These are phyloP conservation scores for Oxygymnocypris stewartii DNA, from an alignment of 2,113 vertebrate species.

Conservation along the genomic window DNA sequence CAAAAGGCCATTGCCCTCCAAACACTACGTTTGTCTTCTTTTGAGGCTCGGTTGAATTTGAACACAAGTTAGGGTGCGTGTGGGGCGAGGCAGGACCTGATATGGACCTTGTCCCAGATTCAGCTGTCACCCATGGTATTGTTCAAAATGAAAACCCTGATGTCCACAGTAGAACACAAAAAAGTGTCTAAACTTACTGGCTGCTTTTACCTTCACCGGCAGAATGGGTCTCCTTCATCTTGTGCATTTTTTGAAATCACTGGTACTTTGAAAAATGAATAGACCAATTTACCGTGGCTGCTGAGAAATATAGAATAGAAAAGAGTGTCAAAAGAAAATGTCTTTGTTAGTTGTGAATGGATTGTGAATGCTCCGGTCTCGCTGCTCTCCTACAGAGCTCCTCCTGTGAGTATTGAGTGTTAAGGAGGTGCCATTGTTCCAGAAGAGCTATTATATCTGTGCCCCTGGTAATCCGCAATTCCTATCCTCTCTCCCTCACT, in stretches of 20 bases:
- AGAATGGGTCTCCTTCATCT: conserved; percentile 33
- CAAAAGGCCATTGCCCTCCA: conserved; percentile 2
- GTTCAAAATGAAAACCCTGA: conserved; percentile 12
- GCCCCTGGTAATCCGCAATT: conserved; percentile 43
- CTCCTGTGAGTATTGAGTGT: conserved; percentile 42
- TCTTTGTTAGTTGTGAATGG: conserved; percentile 40
- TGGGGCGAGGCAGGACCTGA: not conserved
- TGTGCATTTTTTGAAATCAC: conserved; percentile 24
- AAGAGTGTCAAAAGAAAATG: conserved; percentile 37
- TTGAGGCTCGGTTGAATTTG: conserved; percentile 39
- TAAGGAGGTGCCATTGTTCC: conserved; percentile 45
- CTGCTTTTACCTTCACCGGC: not conserved
- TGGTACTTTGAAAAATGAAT: conserved; percentile 30
- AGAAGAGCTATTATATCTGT: conserved; percentile 46
- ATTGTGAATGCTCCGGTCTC: conserved; percentile 39
- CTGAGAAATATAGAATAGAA: conserved; percentile 23
- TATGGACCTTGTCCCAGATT: conserved; percentile 31
- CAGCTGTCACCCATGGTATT: conserved; percentile 12
- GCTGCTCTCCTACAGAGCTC: conserved; percentile 43
- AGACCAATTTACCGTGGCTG: conserved; percentile 30
- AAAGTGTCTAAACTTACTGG: conserved; percentile 29
- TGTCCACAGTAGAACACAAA: not conserved
- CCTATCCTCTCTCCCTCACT: conserved; percentile 1
- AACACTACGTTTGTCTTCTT: conserved; percentile 1
- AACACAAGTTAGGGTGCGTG: not conserved